Evolutionary conservation across 2,113 vertebrate genomes (phyloP).

Genomic region (Elachura formosa): DNA sequence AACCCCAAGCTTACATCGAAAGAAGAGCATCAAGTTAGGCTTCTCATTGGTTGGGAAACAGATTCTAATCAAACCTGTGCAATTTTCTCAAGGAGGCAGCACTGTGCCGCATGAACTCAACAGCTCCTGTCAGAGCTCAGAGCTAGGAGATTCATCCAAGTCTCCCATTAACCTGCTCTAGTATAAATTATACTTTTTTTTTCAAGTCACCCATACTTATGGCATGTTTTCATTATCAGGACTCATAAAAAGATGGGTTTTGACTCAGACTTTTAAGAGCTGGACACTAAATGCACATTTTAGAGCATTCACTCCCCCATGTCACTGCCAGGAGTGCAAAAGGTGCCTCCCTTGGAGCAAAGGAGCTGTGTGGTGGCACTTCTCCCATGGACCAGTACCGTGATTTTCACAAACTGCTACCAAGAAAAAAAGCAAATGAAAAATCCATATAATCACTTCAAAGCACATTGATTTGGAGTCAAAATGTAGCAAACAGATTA

Average conservation of each 20-base stretch:
- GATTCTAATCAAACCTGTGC: neutral
- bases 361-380: neutral
- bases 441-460: neutral
- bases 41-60: neutral
- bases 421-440: neutral
- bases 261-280: neutral
- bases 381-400: fast-evolving
- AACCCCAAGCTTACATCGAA: neutral
- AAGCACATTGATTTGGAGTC: neutral
- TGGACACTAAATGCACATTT: neutral
- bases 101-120: neutral
- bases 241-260: neutral
- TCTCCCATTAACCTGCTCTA: neutral
- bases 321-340: neutral
- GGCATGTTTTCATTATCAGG: neutral
- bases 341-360: neutral
- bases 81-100: neutral
- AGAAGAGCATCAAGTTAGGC: neutral
- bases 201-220: neutral
- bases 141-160: neutral
- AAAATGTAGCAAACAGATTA: neutral
- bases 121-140: neutral
- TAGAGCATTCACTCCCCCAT: neutral
- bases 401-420: neutral
- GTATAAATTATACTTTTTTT: neutral